phyloP scores from a whole-genome alignment of 2,888 invertebrate genomes.

The Anorthoa munda region DNA sequence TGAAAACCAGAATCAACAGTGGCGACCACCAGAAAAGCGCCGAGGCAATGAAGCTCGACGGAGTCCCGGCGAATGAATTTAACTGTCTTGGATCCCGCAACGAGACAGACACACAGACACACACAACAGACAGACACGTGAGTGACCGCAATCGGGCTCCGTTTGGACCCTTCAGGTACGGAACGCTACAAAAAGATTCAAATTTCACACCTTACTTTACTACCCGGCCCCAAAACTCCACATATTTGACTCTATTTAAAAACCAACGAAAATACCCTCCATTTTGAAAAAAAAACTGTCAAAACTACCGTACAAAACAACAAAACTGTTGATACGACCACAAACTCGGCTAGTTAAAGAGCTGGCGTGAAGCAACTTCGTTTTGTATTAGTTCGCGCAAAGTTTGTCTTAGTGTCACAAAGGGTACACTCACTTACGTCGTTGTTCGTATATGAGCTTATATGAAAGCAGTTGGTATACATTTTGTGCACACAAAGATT shows the following conservation, averaged over 20 bases:
- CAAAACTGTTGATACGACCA: conserved; percentile 4
- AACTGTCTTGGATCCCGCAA: too few species aligned
- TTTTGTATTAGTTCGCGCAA: conserved; percentile 24
- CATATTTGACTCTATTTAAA: neutral
- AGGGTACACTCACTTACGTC: conserved; percentile 20
- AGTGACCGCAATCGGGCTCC: too few species aligned
- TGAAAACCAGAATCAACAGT: too few species aligned
- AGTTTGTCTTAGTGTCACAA: conserved; percentile 33
- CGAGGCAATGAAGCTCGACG: too few species aligned
- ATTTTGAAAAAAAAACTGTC: conserved; percentile 5
- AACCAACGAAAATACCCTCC: neutral
- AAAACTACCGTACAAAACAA: conserved; percentile 7
- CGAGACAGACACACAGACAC: too few species aligned
- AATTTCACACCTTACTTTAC: neutral
- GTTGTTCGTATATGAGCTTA: neutral
- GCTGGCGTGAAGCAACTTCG: conserved; percentile 24
- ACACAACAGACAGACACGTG: too few species aligned
- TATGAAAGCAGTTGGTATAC: too few species aligned
- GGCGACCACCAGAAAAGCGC: too few species aligned
- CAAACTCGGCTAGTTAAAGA: conserved; percentile 42
- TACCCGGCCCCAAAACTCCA: neutral
- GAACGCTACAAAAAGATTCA: too few species aligned
- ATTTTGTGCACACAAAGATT: neutral
- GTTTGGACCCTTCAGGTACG: too few species aligned
- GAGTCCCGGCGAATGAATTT: too few species aligned